Evolutionary conservation across 1,140 invertebrate genomes (phyloP).

Genomic region (Caenorhabditis remanei): DNA sequence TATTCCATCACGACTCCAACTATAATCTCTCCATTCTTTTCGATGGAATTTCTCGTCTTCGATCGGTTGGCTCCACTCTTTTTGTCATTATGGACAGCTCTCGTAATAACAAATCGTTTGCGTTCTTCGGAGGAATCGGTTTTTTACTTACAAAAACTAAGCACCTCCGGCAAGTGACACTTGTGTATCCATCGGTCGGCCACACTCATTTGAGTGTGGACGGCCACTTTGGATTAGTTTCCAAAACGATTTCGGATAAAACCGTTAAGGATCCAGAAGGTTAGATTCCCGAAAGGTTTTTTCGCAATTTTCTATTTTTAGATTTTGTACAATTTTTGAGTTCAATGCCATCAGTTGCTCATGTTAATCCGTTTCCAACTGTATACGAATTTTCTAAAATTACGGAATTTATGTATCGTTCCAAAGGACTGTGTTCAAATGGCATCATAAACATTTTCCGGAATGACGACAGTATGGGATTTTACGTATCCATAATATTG

Average conservation of each 20-base stretch:
- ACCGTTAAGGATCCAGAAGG: background rate
- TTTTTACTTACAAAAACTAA: background rate
- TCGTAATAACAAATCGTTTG: background rate
- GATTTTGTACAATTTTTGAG: background rate
- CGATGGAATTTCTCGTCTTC: background rate
- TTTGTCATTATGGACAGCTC: background rate
- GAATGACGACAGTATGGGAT: background rate
- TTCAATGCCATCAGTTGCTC: background rate
- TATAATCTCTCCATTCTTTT: background rate
- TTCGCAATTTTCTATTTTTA: background rate
- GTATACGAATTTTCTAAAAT: background rate
- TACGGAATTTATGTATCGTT: background rate
- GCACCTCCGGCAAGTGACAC: background rate
- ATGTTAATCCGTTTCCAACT: background rate
- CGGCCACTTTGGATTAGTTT: background rate
- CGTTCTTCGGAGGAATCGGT: background rate
- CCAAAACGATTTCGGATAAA: background rate
- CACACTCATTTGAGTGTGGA: slow-evolving; percentile 1
- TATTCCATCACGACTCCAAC: background rate
- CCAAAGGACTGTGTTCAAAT: background rate
- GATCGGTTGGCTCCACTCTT: background rate
- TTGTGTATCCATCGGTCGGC: background rate
- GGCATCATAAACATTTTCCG: background rate
- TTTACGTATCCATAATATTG: background rate
- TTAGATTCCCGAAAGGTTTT: background rate